Evolutionary conservation across 1,140 invertebrate genomes (phyloP), one percentile per base, ranked within the genome.

Genomic region (Rhizoglyphus robini): DNA sequence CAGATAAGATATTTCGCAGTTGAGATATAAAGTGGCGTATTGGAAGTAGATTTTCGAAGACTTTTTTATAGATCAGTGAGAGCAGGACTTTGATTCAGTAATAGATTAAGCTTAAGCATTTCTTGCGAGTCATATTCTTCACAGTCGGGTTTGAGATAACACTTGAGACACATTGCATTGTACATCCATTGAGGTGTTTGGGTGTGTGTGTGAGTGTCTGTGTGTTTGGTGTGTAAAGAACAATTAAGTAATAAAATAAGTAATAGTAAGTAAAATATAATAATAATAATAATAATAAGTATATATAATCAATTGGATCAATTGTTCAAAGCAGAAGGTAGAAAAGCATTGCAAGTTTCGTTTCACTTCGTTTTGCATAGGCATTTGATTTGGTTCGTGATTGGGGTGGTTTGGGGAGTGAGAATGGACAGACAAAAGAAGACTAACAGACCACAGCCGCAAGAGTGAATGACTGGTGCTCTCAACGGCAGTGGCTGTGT

Each of bases 251-350:
- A 60, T 18, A 60, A 41, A 60, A 34, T 34, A 60, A 8, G 32
- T 60, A 32, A 60, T 8, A 41, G 32, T 60, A 47, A 51, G 15
- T 60, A 32, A 57, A 23, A 30, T 30, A 57, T 23, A 57, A 57
- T 57, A 13, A 57, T 57, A 23, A 23, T 11, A n/a, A n/a, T n/a
- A n/a, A n/a, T n/a, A n/a, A n/a, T n/a, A n/a, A n/a, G n/a, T n/a
- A n/a, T n/a, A n/a, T n/a, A n/a, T n/a, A n/a, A n/a, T n/a, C n/a
- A n/a, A n/a, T n/a, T n/a, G n/a, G n/a, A n/a, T n/a, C n/a, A n/a
- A n/a, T n/a, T n/a, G n/a, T n/a, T n/a, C n/a, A n/a, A n/a, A n/a
- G n/a, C n/a, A n/a, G n/a, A n/a, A n/a, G n/a, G n/a, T n/a, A n/a
- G n/a, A n/a, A n/a, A n/a, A n/a, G n/a, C n/a, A n/a, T n/a, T n/a